Evolutionary conservation across 2,797 vertebrate genomes (phyloP), one percentile per base, ranked within the genome.

Genomic region (Phyllotis vaccarum): DNA sequence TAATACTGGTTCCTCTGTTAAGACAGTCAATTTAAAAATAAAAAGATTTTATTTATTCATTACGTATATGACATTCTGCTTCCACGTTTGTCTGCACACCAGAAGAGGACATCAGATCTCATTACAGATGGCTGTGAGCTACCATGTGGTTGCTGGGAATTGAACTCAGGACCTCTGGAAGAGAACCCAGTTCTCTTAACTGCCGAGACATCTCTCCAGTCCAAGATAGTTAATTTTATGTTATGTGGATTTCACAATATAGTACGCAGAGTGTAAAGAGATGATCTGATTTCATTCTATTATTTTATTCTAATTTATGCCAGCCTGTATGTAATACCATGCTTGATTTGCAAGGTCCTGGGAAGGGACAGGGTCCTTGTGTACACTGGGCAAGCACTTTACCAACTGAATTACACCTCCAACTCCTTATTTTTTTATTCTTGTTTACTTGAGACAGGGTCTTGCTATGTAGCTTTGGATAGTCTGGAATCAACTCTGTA

Each of bases 251-350:
- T 52, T 78, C 13, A 40, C 31, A 40, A 29, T 76, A 37, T 34
- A 60, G 9, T 0, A 2, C 0, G 1, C 17, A 1, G 54, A 14
- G n/a, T 6, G 8, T 8, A n/a, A 34, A 54, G 6, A 5, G 2
- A 24, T 4, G 3, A 1, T 72, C 88, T 78, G 31, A 31, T 56
- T 37, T 56, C 34, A 34, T 21, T 72, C 27, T 46, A 9, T 76
- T 60, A 24, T 52, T 31, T 83, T 21, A 43, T n/a, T 85, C 58
- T 22, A 22, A 40, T 24, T 37, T 14, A 34, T 70, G 70, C 68
- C 31, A 52, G 17, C 19, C 40, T 37, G 5, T 40, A 17, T 11
- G 24, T 22, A 19, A 2, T 34, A 40, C 49, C 13, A 6, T 70
- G 49, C 64, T 46, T 46, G 14, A 54, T 54, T 16, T 70, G 27